Base-by-base conservation (phyloP, 2,888 invertebrate genomes). In the Noctua pronuba region DNA sequence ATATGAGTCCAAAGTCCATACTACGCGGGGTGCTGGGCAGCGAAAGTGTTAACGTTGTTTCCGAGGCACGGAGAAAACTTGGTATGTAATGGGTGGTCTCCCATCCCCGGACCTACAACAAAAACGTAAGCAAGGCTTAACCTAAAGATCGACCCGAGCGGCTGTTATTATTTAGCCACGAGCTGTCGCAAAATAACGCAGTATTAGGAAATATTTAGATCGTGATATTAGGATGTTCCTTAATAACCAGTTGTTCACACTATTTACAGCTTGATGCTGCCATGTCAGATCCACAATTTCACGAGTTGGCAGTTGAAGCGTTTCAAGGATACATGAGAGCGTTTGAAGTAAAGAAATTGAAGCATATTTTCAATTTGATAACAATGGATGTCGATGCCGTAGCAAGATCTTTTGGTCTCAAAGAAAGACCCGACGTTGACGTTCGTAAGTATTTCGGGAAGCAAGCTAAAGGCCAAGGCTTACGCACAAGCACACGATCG, bases 261-360 rank as follows among this genome's bases (percentile, higher is more conserved):
- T 84, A 87, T 81, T 97, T 97, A 78, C 96, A 99, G 99, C 94
- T 99, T 92, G 99, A 99, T 94, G 98, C 98, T 93, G 97, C 99
- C 80, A 98, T 99, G 88, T 97, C 97, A 71, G 98, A 99, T 94
- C 98, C 99, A 90, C 98, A 98, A 92, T 97, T 99, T 82, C 98
- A 99, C 93, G 97, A 98, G 94, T 98, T 99, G 68, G 99, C 99
- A 0, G 98, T 98, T 92, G 99, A 99, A 93, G 99, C 99, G 0
- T 99, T 98, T 95, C 99, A 99, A 94, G 98, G 99, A 0, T 99
- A 99, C 93, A 98, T 99, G 52, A 97, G 99, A 84, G 98, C 99
- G 0, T 99, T 99, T 93, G 99, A 99, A 95, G 99, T 99, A 0
- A 99, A 99, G 95, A 98, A 98, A 93, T 97, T 99, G 90, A 99